These are phyloP conservation scores for Drosophila pectinifera DNA, from an alignment of 1,140 invertebrate genomes.

Conservation along the genomic window DNA sequence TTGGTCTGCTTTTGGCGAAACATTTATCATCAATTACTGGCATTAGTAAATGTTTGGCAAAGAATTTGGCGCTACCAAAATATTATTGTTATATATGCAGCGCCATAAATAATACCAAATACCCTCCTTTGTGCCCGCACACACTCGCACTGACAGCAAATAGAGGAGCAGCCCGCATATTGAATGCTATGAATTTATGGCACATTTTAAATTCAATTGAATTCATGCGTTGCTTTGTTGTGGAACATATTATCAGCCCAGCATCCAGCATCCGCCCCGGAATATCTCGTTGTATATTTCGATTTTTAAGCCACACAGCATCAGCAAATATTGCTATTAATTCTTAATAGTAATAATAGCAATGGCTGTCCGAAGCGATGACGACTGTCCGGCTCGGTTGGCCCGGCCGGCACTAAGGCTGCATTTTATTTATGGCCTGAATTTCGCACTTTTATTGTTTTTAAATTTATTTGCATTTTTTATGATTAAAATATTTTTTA, in stretches of 20 bases:
- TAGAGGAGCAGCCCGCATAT: conserved; percentile 8
- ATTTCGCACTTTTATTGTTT: conserved; percentile 61
- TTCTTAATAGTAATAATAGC: conserved; percentile 67
- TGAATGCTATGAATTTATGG: conserved; percentile 65
- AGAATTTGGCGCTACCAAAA: conserved; percentile 51
- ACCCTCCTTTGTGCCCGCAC: conserved; percentile 26
- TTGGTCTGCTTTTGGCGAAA: conserved; percentile 40
- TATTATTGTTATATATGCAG: conserved; percentile 56
- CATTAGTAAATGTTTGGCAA: conserved; percentile 63
- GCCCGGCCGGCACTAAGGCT: conserved; percentile 27
- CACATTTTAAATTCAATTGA: conserved; percentile 73
- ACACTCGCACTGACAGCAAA: conserved; percentile 4
- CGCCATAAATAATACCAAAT: conserved; percentile 66
- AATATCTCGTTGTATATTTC: conserved; percentile 30
- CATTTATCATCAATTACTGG: conserved; percentile 69
- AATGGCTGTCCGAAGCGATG: conserved; percentile 15
- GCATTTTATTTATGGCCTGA: conserved; percentile 55
- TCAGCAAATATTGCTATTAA: conserved; percentile 76
- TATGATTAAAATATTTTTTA: conserved; percentile 65
- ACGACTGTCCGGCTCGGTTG: conserved; percentile 15
- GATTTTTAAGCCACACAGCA: conserved; percentile 37
- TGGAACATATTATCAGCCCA: conserved; percentile 1
- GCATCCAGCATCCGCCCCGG: background rate
- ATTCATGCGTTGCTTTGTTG: conserved; percentile 41
- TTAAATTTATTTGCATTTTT: conserved; percentile 62